A percentile compares a stretch with the other conserved stretches of the same genome.
Evolutionary conservation across 2,113 vertebrate species (phyloP).

Genomic region (Galbula dea): DNA sequence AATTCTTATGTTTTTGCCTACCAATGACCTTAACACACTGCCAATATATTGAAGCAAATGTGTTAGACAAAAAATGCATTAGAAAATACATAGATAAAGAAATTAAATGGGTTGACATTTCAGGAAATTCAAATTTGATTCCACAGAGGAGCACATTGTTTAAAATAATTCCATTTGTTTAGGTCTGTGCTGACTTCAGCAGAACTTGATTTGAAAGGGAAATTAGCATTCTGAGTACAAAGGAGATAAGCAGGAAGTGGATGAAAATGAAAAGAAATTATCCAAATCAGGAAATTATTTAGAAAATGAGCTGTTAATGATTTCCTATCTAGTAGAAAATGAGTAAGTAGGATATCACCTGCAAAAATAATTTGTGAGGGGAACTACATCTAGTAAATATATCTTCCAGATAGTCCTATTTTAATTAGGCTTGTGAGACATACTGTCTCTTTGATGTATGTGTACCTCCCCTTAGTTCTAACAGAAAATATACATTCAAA

Average conservation of each 20-base stretch:
- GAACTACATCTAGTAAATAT: background rate
- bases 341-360: background rate
- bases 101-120: background rate
- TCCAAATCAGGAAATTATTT: constrained; percentile 11
- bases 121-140: background rate
- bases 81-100: background rate
- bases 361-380: background rate
- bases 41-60: background rate
- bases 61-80: background rate
- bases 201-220: constrained; percentile 1
- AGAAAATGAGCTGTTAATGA: constrained; percentile 18
- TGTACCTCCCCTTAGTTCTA: background rate
- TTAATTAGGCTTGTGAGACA: background rate
- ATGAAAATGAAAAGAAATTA: constrained; percentile 31
- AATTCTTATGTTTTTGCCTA: background rate
- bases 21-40: background rate
- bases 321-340: constrained; percentile 8
- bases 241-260: background rate
- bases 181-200: background rate
- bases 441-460: fast-evolving
- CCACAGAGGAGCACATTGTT: background rate
- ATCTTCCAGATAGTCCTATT: background rate
- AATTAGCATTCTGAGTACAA: constrained; percentile 15
- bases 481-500: background rate
- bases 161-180: background rate